Evolutionary conservation across 1,140 invertebrate genomes (phyloP).

Genomic region (Nixonia krombeini): DNA sequence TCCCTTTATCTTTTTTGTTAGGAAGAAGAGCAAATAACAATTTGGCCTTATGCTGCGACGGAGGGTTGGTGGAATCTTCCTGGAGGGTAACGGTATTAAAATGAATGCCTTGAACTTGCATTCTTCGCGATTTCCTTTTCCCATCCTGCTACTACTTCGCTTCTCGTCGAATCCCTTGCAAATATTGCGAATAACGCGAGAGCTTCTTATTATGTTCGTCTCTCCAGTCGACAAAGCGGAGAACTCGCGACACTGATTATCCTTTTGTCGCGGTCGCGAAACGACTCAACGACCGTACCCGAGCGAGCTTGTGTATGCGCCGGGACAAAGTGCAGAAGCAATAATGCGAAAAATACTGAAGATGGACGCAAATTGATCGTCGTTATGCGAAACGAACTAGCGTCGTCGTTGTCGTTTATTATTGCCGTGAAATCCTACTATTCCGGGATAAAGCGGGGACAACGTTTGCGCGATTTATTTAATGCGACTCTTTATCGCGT

Average conservation of each 20-base stretch:
- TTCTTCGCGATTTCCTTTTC: neutral
- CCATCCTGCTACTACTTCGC: neutral
- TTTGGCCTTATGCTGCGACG: neutral
- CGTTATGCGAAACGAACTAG: neutral
- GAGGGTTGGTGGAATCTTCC: too few species aligned
- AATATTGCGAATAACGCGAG: slow-evolving; percentile 1
- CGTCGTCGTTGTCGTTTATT: neutral
- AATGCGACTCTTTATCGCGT: too few species aligned
- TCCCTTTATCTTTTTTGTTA: too few species aligned
- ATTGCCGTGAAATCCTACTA: neutral
- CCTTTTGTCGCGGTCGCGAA: slow-evolving; percentile 1
- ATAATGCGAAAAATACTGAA: neutral
- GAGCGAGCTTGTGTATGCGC: neutral
- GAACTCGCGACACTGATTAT: slow-evolving; percentile 2
- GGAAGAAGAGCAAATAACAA: neutral
- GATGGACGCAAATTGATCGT: neutral
- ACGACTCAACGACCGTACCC: too few species aligned
- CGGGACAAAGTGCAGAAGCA: neutral
- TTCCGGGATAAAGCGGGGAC: neutral
- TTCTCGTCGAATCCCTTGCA: neutral
- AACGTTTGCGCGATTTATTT: too few species aligned
- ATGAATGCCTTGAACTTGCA: neutral
- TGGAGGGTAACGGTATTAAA: neutral
- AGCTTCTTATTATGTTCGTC: slow-evolving; percentile 3
- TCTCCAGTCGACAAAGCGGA: neutral